Evolutionary conservation across 2,888 invertebrate species (phyloP).

Genomic region (Erebia aethiops): DNA sequence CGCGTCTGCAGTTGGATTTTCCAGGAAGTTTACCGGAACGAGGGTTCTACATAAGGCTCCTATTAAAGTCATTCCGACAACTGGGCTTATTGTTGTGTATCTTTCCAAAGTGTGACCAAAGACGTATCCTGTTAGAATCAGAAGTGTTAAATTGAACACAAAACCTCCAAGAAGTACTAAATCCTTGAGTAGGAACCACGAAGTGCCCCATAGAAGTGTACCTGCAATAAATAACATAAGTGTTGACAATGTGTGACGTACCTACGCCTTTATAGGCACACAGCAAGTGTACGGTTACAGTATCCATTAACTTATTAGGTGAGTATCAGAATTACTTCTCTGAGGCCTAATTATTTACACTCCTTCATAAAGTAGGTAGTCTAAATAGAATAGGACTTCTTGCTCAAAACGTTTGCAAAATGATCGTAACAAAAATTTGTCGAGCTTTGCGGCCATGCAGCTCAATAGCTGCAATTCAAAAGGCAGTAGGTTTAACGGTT

Average conservation of each 20-base stretch:
- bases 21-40: conserved; percentile 61
- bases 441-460: too few relatives aligned
- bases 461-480: too few relatives aligned
- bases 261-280: not conserved
- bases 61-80: conserved; percentile 73
- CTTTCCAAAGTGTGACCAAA: conserved; percentile 71
- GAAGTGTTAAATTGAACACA: conserved; percentile 63
- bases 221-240: conserved; percentile 54
- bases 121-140: conserved; percentile 65
- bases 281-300: not conserved
- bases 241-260: not conserved
- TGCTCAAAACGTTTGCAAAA: not conserved
- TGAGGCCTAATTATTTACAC: conserved; percentile 9
- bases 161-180: conserved; percentile 61
- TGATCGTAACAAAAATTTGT: not conserved
- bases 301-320: conserved; percentile 25
- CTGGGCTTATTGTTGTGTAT: conserved; percentile 67
- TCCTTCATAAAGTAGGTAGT: not conserved
- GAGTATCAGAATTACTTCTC: conserved; percentile 4
- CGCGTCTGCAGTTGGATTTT: conserved; percentile 59
- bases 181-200: conserved; percentile 67
- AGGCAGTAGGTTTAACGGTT: too few relatives aligned
- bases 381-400: not conserved
- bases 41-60: conserved; percentile 70
- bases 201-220: conserved; percentile 64